Percentiles rank a stretch among this genome's conserved stretches.
These are phyloP conservation scores for Alentia gelatinosa DNA, from an alignment of 2,888 invertebrate genomes.

Conservation along the genomic window DNA sequence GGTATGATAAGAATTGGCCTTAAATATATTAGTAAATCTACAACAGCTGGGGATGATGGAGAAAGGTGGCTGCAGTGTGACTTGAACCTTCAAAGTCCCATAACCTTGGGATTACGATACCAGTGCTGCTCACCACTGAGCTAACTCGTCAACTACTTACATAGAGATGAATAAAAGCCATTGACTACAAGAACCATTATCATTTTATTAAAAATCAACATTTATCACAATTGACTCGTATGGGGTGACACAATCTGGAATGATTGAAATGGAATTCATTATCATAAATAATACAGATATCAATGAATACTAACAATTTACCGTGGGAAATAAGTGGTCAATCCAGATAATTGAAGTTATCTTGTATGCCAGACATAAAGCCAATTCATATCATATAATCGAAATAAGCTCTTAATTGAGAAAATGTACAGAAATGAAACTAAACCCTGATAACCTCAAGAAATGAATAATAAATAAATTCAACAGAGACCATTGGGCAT, in stretches of 20 bases:
- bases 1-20: no score
- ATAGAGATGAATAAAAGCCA: background rate
- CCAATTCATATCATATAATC: background rate
- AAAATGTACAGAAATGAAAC: background rate
- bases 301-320: background rate
- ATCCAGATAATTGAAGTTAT: background rate
- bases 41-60: no score
- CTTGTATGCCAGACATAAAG: background rate
- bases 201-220: background rate
- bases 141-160: no score
- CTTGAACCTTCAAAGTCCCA: no score
- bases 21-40: no score
- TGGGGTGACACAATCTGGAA: background rate
- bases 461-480: no score
- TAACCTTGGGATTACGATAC: no score
- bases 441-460: background rate
- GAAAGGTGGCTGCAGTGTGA: no score
- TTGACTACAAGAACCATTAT: background rate
- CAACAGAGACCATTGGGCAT: no score
- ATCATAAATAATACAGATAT: background rate
- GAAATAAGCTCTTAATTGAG: background rate
- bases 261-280: background rate
- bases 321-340: background rate
- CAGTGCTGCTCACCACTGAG: no score
- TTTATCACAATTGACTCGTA: background rate